Conservation (phyloP, 64 coral and sea anemone genomes). For the Montipora capricornis region DNA sequence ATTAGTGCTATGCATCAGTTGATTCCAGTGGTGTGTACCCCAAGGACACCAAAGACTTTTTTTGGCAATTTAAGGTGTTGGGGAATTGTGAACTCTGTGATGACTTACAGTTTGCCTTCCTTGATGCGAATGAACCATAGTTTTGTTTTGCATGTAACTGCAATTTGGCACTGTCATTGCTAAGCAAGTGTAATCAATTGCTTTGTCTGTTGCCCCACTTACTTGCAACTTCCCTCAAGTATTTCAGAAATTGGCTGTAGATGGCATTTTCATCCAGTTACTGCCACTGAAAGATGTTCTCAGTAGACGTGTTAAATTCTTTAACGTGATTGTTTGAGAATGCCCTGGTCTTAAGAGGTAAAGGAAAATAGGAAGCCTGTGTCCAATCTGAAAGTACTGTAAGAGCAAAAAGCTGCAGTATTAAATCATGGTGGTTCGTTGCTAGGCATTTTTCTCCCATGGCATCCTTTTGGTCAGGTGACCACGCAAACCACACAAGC, state of each 20-base stretch:
- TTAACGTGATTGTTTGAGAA: conserved; percentile 32
- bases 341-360: conserved; percentile 46
- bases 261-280: conserved; percentile 13
- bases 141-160: conserved; percentile 1
- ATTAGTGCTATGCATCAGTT: conserved; percentile 29
- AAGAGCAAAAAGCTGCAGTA: neutral
- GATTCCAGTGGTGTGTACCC: conserved; percentile 33
- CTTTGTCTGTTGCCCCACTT: neutral
- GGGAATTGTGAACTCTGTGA: neutral
- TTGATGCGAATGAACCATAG: conserved; percentile 4
- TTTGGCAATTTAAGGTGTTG: neutral
- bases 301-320: conserved; percentile 27
- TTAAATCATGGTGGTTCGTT: neutral
- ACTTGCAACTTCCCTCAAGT: neutral
- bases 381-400: conserved; percentile 24
- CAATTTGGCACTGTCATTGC: conserved; percentile 37
- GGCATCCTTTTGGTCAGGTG: too few species aligned
- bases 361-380: conserved; percentile 38
- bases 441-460: too few species aligned
- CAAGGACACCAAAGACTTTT: conserved; percentile 28
- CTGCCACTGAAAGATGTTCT: conserved; percentile 30
- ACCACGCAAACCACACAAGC: neutral
- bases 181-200: neutral
- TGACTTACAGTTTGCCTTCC: neutral
- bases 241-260: neutral